Percentiles rank a stretch among this genome's conserved stretches.
Evolutionary conservation across 2,888 invertebrate species (phyloP).

Genomic region (Thecophora atra): DNA sequence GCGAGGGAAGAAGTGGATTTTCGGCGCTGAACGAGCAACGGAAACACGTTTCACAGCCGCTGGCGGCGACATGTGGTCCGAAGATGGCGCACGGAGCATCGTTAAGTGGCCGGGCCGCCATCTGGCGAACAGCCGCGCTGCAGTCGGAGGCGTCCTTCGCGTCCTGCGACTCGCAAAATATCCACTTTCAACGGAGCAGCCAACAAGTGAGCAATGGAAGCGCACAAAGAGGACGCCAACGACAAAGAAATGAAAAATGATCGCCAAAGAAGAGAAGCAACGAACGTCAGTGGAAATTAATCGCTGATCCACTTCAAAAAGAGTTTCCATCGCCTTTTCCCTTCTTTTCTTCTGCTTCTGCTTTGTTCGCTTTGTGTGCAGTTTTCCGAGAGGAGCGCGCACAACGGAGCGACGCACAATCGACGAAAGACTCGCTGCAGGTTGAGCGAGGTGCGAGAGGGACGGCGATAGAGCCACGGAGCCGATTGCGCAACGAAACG

Average conservation of each 20-base stretch:
- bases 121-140: conserved; percentile 20
- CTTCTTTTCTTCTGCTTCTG: conserved; percentile 12
- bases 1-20: background rate
- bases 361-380: conserved; percentile 5
- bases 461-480: too few relatives aligned
- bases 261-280: too few relatives aligned
- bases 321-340: conserved; percentile 8
- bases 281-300: too few relatives aligned
- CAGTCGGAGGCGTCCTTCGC: background rate
- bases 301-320: conserved; percentile 32
- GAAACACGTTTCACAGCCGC: background rate
- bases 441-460: background rate
- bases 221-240: conserved; percentile 1
- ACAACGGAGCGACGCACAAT: background rate
- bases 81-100: conserved; percentile 21
- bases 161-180: too few relatives aligned
- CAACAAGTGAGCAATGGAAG: too few relatives aligned
- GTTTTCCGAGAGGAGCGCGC: conserved; percentile 13
- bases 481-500: background rate
- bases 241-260: too few relatives aligned
- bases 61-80: conserved; percentile 15
- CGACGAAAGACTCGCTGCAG: background rate
- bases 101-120: conserved; percentile 5
- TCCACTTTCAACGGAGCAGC: too few relatives aligned
- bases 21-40: too few relatives aligned